These are phyloP conservation scores for Eptesicus fuscus DNA, from an alignment of 2,113 vertebrate species.

Conservation along the genomic window DNA sequence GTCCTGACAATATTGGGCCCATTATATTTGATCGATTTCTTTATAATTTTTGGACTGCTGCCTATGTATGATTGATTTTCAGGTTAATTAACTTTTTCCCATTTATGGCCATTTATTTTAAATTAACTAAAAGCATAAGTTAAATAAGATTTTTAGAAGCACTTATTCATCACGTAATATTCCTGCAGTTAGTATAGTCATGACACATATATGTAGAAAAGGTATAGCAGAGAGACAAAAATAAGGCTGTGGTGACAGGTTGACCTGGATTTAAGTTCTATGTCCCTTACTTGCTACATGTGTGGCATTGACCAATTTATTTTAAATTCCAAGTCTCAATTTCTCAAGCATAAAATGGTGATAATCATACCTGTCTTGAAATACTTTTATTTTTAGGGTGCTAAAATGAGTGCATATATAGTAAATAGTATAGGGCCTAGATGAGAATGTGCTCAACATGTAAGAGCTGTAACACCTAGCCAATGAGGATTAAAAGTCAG, in stretches of 20 bases:
- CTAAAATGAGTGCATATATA: neutral
- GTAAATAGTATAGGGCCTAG: neutral
- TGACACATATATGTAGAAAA: neutral
- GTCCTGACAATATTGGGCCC: neutral
- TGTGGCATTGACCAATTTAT: neutral
- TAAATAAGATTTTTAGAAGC: neutral
- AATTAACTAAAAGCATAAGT: slow-evolving; percentile 26
- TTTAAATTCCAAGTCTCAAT: neutral
- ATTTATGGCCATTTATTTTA: slow-evolving; percentile 23
- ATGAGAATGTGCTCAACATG: neutral
- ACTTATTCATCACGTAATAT: neutral
- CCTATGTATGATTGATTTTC: neutral
- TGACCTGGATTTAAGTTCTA: neutral
- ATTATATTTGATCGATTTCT: slow-evolving; percentile 12
- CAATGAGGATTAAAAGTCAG: neutral
- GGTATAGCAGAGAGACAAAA: neutral
- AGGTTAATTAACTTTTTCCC: neutral
- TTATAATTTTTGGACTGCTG: neutral
- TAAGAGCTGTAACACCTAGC: neutral
- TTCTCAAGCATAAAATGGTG: neutral
- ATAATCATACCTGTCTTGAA: neutral
- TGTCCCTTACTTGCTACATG: neutral
- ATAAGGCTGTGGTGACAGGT: neutral
- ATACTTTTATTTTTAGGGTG: neutral
- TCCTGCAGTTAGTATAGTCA: neutral